Percentiles rank a stretch among this genome's conserved stretches.
Conservation (phyloP, 2,113 vertebrate genomes). For the Gasterosteus nipponicus region DNA sequence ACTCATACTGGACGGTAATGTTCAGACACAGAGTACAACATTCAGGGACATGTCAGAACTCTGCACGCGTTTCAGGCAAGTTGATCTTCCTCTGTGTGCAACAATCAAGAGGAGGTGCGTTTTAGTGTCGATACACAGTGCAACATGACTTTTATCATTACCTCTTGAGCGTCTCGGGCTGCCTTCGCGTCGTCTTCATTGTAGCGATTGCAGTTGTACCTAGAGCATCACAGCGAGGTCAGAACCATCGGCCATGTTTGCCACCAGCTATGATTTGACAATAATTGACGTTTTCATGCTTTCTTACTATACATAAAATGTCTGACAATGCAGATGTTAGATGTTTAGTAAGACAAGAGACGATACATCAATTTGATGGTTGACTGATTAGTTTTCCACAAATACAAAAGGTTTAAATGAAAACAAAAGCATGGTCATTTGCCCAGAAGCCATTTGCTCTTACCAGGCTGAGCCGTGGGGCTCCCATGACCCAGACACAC, state of each 20-base stretch:
- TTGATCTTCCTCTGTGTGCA: neutral
- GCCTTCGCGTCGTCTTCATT: constrained; percentile 99
- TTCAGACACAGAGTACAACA: neutral
- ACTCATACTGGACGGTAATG: neutral
- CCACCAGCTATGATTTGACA: neutral
- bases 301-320: neutral
- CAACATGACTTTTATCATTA: constrained; percentile 54
- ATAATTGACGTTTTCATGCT: neutral
- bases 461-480: constrained; percentile 99
- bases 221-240: constrained; percentile 58
- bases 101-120: neutral
- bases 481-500: constrained; percentile 99
- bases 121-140: too few species aligned
- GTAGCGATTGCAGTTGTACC: constrained; percentile 99
- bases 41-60: neutral
- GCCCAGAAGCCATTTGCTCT: constrained; percentile 49
- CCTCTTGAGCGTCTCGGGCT: constrained; percentile 98
- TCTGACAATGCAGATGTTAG: neutral
- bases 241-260: neutral
- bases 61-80: neutral
- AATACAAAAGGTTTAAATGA: neutral
- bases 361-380: neutral
- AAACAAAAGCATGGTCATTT: neutral
- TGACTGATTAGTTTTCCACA: neutral
- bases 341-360: neutral